Evolutionary conservation across 2,888 invertebrate species (phyloP), one percentile per base, ranked within the genome.

Genomic region (Isoperla grammatica): DNA sequence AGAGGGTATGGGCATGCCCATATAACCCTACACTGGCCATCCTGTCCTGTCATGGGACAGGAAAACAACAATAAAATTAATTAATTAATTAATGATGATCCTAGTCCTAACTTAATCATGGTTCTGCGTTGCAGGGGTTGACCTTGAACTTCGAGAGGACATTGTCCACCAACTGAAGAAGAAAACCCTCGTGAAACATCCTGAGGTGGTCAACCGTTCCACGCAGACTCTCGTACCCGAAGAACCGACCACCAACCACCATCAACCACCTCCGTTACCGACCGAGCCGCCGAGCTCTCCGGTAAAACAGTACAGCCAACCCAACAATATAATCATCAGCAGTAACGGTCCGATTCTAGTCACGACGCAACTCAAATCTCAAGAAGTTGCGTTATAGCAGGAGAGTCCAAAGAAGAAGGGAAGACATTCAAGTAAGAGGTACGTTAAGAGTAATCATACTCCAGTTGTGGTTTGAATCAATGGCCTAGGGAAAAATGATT

Each of bases 81-180:
- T n/a, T n/a, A n/a, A n/a, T n/a, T n/a, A n/a, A n/a, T n/a, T n/a
- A n/a, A n/a, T n/a, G n/a, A n/a, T n/a, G n/a, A n/a, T n/a, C n/a
- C n/a, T n/a, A n/a, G n/a, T n/a, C n/a, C n/a, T n/a, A n/a, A n/a
- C n/a, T n/a, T n/a, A n/a, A n/a, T n/a, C n/a, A n/a, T n/a, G n/a
- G n/a, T 29, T 29, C 5, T 29, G 29, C 8, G 29, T 29, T 29
- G 29, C 4, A 62, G 62, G 59, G 5, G 58, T 60, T 15, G 59
- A 57, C n/a, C 29, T 62, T 13, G 62, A 62, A 37, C 48, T 62
- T 15, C 49, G 62, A 15, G 59, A 62, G 13, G 62, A 60, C 20
- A 40, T 59, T 0, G 40, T 62, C 6, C 61, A 62, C 37, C 61
- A 62, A 15, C 29, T 48, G 35, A 56, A 59, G 15, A 22, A 37